Evolutionary conservation across 2,888 invertebrate genomes (phyloP).

Genomic region (Dendrolimus houi): DNA sequence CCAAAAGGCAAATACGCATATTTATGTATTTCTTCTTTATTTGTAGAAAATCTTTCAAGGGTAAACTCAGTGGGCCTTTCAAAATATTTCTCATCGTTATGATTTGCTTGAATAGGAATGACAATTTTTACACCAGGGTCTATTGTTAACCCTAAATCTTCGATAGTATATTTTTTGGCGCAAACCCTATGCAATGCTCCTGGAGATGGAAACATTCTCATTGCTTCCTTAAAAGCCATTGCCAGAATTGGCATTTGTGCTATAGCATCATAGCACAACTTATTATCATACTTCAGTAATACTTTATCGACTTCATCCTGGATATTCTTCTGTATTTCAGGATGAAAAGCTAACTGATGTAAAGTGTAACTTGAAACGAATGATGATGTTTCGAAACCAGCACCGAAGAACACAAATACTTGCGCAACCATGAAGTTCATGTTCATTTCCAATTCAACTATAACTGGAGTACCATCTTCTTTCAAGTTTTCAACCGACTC

Average conservation of each 20-base stretch:
- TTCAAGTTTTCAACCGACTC: slow-evolving; percentile 39
- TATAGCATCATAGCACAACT: slow-evolving; percentile 45
- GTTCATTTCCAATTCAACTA: slow-evolving; percentile 37
- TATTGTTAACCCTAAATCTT: slow-evolving; percentile 33
- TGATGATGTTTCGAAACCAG: slow-evolving; percentile 67
- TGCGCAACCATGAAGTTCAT: slow-evolving; percentile 37
- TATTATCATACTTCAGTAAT: slow-evolving; percentile 34
- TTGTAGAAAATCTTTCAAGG: slow-evolving; percentile 36
- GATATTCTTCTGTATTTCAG: slow-evolving; percentile 42
- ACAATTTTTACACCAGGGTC: slow-evolving; percentile 46
- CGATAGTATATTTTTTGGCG: slow-evolving; percentile 28
- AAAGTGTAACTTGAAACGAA: slow-evolving; percentile 49
- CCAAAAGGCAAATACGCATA: slow-evolving; percentile 47
- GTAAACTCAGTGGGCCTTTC: slow-evolving; percentile 35
- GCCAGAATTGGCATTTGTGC: slow-evolving; percentile 37
- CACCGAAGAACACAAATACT: slow-evolving; percentile 50
- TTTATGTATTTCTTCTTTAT: slow-evolving; percentile 18
- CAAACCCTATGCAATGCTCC: slow-evolving; percentile 41
- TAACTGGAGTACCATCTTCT: slow-evolving; percentile 33
- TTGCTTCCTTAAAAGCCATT: slow-evolving; percentile 41
- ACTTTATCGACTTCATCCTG: slow-evolving; percentile 49
- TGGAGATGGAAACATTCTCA: slow-evolving; percentile 42
- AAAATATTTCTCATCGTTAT: slow-evolving; percentile 45
- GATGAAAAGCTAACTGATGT: slow-evolving; percentile 51
- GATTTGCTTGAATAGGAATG: slow-evolving; percentile 44